A percentile compares a stretch with the other conserved stretches of the same genome.
These are phyloP conservation scores for Trissolcus japonicus DNA, from an alignment of 2,888 invertebrate genomes.

Conservation along the genomic window DNA sequence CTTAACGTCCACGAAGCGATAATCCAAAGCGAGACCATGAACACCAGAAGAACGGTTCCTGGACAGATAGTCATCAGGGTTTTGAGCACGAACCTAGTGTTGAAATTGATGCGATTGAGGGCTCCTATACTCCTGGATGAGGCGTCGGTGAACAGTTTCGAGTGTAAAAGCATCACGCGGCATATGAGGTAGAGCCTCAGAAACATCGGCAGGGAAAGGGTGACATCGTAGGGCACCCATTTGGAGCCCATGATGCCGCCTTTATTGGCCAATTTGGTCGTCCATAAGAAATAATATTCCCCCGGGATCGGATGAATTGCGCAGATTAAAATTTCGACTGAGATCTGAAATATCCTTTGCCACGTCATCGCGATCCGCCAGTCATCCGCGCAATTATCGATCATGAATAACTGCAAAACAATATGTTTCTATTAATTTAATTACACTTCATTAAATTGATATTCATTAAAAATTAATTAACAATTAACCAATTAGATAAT, in stretches of 20 bases:
- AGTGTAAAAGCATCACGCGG: constrained; percentile 99
- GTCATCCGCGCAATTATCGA: constrained; percentile 99
- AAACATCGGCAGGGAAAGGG: constrained; percentile 99
- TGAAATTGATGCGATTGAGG: constrained; percentile 98
- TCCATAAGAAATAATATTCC: constrained; percentile 97
- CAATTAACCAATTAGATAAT: no score
- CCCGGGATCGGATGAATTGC: constrained; percentile 99
- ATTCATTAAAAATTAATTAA: no score
- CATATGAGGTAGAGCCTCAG: constrained; percentile 99
- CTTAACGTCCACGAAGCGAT: constrained; percentile 99
- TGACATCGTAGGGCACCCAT: constrained; percentile 95
- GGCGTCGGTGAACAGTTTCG: constrained; percentile 99
- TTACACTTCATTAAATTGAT: no score
- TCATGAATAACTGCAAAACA: constrained; percentile 94
- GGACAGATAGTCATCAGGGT: constrained; percentile 99
- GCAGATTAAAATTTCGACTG: constrained; percentile 94
- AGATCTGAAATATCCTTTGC: constrained; percentile 95
- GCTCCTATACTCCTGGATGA: constrained; percentile 98
- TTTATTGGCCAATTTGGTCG: constrained; percentile 94
- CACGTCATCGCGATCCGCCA: constrained; percentile 99
- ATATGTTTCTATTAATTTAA: constrained; percentile 1
- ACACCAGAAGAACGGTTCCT: constrained; percentile 96
- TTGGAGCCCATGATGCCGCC: constrained; percentile 80
- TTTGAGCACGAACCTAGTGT: constrained; percentile 96
- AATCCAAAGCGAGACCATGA: constrained; percentile 99